These are phyloP conservation scores for Apotomis capreana DNA, from an alignment of 2,888 invertebrate species.

Conservation along the genomic window DNA sequence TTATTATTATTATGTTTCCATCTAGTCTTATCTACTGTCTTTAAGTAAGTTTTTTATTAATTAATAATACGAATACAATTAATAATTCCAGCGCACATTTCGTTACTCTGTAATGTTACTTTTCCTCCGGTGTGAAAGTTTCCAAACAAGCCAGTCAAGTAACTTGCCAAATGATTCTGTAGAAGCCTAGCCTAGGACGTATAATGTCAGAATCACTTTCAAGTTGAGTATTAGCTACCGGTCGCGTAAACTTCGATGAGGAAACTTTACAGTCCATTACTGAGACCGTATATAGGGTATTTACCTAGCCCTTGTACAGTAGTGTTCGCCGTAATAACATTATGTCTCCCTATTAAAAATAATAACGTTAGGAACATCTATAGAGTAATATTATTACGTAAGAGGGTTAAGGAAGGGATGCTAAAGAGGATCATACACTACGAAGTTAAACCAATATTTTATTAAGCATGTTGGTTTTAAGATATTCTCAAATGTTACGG, in stretches of 20 bases:
- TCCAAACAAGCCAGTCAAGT: background rate
- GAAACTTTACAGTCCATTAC: conserved; percentile 72
- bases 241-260: conserved; percentile 72
- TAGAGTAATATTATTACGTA: conserved; percentile 3
- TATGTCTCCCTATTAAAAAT: conserved; percentile 36
- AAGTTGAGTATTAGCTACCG: conserved; percentile 60
- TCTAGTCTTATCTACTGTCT: no score
- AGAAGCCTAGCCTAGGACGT: conserved; percentile 45
- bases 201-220: conserved; percentile 57
- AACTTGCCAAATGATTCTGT: conserved; percentile 14
- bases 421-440: background rate
- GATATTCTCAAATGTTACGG: no score
- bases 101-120: background rate
- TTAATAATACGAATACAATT: no score
- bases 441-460: conserved; percentile 2
- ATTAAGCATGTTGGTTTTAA: background rate
- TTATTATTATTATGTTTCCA: no score
- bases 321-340: conserved; percentile 33
- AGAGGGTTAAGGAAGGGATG: conserved; percentile 7
- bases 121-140: background rate
- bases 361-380: conserved; percentile 22
- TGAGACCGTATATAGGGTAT: conserved; percentile 38
- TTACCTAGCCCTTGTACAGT: conserved; percentile 29
- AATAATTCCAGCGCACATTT: background rate
- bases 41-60: no score